Evolutionary conservation across 92 coral and sea anemone genomes (phyloP).

Genomic region (Heteractis magnifica): DNA sequence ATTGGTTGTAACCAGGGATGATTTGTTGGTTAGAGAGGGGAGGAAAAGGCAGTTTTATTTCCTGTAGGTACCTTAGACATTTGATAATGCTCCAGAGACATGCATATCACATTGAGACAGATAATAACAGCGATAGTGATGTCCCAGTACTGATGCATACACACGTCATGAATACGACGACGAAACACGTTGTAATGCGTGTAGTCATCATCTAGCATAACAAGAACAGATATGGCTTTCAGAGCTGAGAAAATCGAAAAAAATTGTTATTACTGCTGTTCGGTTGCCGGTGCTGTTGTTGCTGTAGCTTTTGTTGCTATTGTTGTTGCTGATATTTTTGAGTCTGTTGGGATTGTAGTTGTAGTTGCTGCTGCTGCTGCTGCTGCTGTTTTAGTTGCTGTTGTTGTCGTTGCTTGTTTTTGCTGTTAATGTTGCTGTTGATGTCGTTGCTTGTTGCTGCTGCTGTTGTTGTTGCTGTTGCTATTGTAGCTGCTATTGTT

Average conservation of each 20-base stretch:
- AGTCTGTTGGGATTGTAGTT: too few species aligned
- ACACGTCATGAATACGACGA: constrained; percentile 63
- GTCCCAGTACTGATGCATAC: constrained; percentile 93
- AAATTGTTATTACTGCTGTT: too few species aligned
- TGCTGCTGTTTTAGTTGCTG: too few species aligned
- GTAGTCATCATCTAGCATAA: constrained; percentile 46
- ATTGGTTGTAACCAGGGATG: too few species aligned
- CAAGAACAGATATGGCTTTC: not conserved
- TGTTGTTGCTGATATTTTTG: too few species aligned
- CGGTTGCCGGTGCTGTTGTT: too few species aligned
- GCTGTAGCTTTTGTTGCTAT: not conserved
- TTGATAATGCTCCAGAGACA: constrained; percentile 95
- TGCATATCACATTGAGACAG: constrained; percentile 83
- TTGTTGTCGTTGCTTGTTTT: too few species aligned
- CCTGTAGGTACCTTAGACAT: constrained; percentile 73
- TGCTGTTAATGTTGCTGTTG: not conserved
- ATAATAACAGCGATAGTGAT: constrained; percentile 80
- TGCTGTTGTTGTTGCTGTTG: too few species aligned
- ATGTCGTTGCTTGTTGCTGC: too few species aligned
- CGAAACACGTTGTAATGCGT: constrained; percentile 58
- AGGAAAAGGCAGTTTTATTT: not conserved
- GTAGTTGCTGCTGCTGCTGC: too few species aligned
- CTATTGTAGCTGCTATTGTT: too few species aligned
- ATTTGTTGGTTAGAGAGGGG: not conserved
- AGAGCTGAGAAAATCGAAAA: too few species aligned